Evolutionary conservation across 1,140 invertebrate genomes (phyloP), one percentile per base, ranked within the genome.

Genomic region (Drosophila nigromelanica): DNA sequence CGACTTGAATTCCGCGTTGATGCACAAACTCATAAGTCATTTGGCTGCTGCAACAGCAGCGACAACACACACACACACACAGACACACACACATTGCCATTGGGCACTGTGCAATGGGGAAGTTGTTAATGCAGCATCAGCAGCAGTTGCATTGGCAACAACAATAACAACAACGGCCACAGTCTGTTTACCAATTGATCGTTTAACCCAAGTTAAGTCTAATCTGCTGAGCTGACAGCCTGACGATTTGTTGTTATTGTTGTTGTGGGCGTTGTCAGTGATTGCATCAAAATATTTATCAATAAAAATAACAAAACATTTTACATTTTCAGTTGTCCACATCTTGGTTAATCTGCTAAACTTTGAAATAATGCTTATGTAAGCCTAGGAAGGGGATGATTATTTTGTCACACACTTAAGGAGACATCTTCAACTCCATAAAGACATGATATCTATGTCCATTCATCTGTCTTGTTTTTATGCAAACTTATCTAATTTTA

Each of bases 21-120:
- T 78, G 82, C 76, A 78, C 78, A 87, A 87, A 76, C 82, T 78
- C 82, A 87, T 86, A 86, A 86, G 82, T 86, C 82, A 86, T 86
- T 60, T 80, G 56, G 62, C 72, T 48, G 39, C 21, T 40, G 76
- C 45, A 24, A 68, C 58, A 52, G 43, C 60, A 52, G 33, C 37
- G 33, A 40, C 66, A 61, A 24, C 60, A 51, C 27, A 51, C 48
- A 51, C 73, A 72, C 68, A 51, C 37, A 73, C 51, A 58, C 59
- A 72, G 52, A 63, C 73, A 72, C 68, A 43, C 37, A 73, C 45
- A 52, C 59, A 72, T 55, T 59, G 67, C 78, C 78, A 80, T 64
- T 67, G 77, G 78, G 77, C 58, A 47, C 21, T 50, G 33, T n/a
- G 70, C 70, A 86, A 86, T 79, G 76, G 82, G 82, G 82, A 86